These are phyloP conservation scores for Kryptolebias marmoratus DNA, from an alignment of 2,113 vertebrate genomes.

Conservation along the genomic window DNA sequence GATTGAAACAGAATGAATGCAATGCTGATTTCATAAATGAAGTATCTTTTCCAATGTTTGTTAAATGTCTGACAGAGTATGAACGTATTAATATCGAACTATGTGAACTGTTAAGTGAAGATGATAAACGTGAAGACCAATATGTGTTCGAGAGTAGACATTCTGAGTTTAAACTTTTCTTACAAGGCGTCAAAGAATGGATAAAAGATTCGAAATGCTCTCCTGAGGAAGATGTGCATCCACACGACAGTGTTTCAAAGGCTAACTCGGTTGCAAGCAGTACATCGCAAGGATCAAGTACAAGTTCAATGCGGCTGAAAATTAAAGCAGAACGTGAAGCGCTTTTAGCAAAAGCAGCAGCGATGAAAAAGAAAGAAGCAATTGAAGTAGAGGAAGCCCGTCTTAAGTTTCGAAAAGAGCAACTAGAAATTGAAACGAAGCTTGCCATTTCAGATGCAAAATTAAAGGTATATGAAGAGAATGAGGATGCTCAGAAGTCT, in stretches of 20 bases:
- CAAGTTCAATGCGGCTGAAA: no score
- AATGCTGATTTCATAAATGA: neutral
- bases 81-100: neutral
- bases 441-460: neutral
- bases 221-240: no score
- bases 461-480: neutral
- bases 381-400: neutral
- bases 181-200: no score
- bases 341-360: neutral
- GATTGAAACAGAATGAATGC: neutral
- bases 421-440: constrained; percentile 4
- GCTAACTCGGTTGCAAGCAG: no score
- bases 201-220: no score
- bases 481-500: neutral
- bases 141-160: no score
- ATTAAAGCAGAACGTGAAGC: no score
- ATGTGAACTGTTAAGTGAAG: neutral
- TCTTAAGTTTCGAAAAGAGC: neutral
- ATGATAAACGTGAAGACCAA: neutral
- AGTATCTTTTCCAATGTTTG: neutral
- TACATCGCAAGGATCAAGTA: no score
- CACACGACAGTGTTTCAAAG: no score
- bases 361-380: neutral
- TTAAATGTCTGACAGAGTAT: neutral
- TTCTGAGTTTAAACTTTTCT: no score